These are phyloP conservation scores for Bufo bufo DNA, from an alignment of 2,113 vertebrate genomes.

Conservation along the genomic window DNA sequence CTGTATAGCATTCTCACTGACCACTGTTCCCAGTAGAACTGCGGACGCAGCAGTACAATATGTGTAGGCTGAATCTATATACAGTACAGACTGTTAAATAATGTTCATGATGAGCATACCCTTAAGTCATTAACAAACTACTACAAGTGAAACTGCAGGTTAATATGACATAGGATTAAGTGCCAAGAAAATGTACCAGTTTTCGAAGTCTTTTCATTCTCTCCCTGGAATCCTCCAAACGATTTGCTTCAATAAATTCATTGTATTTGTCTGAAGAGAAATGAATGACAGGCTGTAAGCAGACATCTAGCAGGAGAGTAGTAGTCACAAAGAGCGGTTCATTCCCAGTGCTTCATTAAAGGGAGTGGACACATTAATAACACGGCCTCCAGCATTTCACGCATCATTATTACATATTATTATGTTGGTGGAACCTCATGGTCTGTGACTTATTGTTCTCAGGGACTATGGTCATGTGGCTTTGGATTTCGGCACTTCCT, in stretches of 20 bases:
- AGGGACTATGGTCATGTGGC: too few species aligned
- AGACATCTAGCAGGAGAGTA: background rate
- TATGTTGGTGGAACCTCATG: too few species aligned
- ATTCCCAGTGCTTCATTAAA: too few species aligned
- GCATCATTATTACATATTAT: background rate
- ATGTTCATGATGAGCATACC: too few species aligned
- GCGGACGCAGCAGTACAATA: too few species aligned
- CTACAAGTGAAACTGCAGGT: background rate
- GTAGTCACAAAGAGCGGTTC: background rate
- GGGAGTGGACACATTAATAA: background rate
- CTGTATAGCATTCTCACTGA: too few species aligned
- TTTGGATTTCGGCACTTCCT: too few species aligned
- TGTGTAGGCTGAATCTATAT: too few species aligned
- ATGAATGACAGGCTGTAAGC: background rate
- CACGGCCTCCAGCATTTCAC: background rate
- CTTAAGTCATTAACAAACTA: too few species aligned
- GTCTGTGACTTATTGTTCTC: background rate
- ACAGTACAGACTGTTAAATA: too few species aligned
- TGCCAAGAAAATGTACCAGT: slow-evolving; percentile 73
- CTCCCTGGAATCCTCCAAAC: slow-evolving; percentile 86
- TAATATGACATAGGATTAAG: background rate
- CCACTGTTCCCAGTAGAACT: too few species aligned
- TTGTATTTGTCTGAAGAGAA: slow-evolving; percentile 87
- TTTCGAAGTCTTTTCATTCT: slow-evolving; percentile 91
- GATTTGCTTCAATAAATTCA: slow-evolving; percentile 95